A percentile compares a stretch with the other conserved stretches of the same genome.
These are phyloP conservation scores for Scaeva pyrastri DNA, from an alignment of 2,888 invertebrate genomes.

Conservation along the genomic window DNA sequence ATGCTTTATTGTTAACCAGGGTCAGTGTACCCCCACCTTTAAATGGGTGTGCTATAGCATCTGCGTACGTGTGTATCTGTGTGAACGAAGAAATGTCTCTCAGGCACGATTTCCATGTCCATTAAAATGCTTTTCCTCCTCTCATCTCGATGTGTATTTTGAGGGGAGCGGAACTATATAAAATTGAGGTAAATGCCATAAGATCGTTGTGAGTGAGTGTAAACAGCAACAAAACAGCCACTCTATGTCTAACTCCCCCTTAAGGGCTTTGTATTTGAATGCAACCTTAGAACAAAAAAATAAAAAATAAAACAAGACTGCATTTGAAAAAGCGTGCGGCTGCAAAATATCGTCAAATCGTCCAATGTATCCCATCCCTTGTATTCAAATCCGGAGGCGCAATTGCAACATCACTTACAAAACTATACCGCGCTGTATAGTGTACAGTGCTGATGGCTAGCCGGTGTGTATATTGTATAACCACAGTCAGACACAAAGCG, in stretches of 20 bases:
- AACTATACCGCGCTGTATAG: slow-evolving; percentile 19
- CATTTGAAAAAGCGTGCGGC: slow-evolving; percentile 45
- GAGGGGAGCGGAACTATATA: neutral
- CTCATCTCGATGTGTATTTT: too few relatives aligned
- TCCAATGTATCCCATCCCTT: slow-evolving; percentile 2
- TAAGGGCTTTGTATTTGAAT: neutral
- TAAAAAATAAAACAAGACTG: slow-evolving; percentile 12
- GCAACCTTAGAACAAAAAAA: too few relatives aligned
- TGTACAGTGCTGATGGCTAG: neutral
- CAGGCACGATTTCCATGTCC: slow-evolving; percentile 72
- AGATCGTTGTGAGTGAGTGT: slow-evolving; percentile 39
- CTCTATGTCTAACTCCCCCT: slow-evolving; percentile 25
- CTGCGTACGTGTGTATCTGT: neutral
- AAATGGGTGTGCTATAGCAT: slow-evolving; percentile 36
- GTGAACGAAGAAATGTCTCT: slow-evolving; percentile 65
- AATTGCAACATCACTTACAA: slow-evolving; percentile 42
- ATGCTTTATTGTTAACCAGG: slow-evolving; percentile 48
- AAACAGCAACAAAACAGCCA: slow-evolving; percentile 16
- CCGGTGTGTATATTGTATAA: neutral
- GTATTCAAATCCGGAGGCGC: slow-evolving; percentile 56
- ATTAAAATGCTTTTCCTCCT: slow-evolving; percentile 59
- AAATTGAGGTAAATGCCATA: slow-evolving; percentile 57
- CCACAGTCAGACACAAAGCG: slow-evolving; percentile 6
- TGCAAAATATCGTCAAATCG: neutral
- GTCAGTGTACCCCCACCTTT: slow-evolving; percentile 62